phyloP scores from a whole-genome alignment of 2,113 vertebrate genomes.

The Bos indicus region DNA sequence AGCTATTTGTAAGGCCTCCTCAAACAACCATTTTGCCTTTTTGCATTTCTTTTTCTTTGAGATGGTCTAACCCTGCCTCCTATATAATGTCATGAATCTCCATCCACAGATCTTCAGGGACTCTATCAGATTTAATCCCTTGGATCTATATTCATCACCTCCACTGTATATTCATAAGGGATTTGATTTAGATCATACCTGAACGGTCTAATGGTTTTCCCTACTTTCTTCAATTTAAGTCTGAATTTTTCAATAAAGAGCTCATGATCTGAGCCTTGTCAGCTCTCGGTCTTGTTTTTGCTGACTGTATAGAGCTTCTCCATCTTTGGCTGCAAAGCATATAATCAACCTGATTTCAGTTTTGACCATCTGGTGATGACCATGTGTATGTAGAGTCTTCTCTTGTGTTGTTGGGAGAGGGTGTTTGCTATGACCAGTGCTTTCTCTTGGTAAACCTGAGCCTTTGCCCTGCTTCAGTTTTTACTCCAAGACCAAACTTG shows the following conservation, averaged over 20 bases:
- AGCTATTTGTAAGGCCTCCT: no score
- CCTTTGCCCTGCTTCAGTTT: not conserved
- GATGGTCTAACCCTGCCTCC: not conserved
- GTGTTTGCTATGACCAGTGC: not conserved
- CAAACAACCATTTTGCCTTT: not conserved
- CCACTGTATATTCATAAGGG: not conserved
- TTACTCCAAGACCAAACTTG: not conserved
- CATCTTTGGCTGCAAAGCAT: not conserved
- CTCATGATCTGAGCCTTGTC: not conserved
- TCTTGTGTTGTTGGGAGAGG: not conserved
- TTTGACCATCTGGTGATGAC: not conserved
- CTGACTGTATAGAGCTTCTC: not conserved
- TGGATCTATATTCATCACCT: not conserved
- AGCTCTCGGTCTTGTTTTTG: not conserved
- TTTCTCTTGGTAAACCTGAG: not conserved
- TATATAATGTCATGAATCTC: not conserved
- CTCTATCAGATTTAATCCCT: not conserved
- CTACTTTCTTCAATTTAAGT: not conserved
- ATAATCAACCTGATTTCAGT: not conserved
- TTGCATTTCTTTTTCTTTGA: not conserved
- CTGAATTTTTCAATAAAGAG: not conserved
- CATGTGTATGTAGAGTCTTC: not conserved
- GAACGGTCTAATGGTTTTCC: not conserved
- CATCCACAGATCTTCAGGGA: not conserved
- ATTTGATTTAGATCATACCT: not conserved